Evolutionary conservation across 2,888 invertebrate species (phyloP), one percentile per base, ranked within the genome.

Genomic region (Dryadula phaetusa): DNA sequence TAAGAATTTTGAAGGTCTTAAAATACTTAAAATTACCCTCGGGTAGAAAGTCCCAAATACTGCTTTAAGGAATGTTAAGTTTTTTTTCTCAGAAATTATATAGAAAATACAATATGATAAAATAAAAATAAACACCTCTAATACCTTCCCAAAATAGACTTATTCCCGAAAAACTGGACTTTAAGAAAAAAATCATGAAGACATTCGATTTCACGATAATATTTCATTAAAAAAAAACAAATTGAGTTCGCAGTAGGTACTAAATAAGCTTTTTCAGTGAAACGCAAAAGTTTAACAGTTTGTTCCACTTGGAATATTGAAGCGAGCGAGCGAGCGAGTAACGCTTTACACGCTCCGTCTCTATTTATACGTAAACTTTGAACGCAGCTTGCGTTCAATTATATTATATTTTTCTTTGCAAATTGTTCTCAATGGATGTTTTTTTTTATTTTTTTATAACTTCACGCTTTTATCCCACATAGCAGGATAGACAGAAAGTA

Each of bases 211-310:
- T n/a, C 25, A n/a, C n/a, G n/a, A 52, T 7, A 52, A 52, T 32
- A 28, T 32, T 32, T 52, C 16, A 28, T 32, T 32, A 37, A 37
- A 12, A 46, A 20, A 46, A 12, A 46, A 10, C 18, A 37, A 20
- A 37, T 14, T 1, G 12, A 28, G 22, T 25, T n/a, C n/a, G n/a
- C n/a, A n/a, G n/a, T n/a, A n/a, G n/a, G n/a, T n/a, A 7, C 4
- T 6, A 28, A 44, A 58, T 44, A 28, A 58, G 16, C 16, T 32
- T 42, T 28, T 44, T 28, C 14, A 42, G n/a, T 60, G 16, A 60
- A 58, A 44, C 25, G 58, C 58, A 44, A 42, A 3, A 12, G 6
- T 22, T 42, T 37, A 16, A 20, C 12, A 54, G 20, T 34, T 54
- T 34, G 14, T 54, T 32, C 54, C 34, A 12, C 18, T 54, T 12